Percentiles rank a stretch among this genome's conserved stretches.
These are phyloP conservation scores for Trisateles emortualis DNA, from an alignment of 2,888 invertebrate species.

Conservation along the genomic window DNA sequence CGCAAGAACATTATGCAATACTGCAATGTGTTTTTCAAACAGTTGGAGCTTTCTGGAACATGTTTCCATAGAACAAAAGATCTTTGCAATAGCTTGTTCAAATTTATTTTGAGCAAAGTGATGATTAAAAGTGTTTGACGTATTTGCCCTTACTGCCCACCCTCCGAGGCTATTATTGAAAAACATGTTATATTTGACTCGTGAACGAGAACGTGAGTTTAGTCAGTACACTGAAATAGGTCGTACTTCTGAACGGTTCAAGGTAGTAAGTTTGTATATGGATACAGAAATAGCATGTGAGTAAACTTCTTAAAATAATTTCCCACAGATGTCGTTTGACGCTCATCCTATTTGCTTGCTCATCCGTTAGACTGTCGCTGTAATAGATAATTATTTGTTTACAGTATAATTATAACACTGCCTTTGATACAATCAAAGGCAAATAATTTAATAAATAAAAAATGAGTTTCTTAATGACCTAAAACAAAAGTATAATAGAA, in stretches of 20 bases:
- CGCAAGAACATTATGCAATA: not conserved
- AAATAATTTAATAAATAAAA: no score
- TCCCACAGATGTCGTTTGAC: slow-evolving; percentile 58
- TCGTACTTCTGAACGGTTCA: slow-evolving; percentile 77
- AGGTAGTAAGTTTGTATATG: slow-evolving; percentile 77
- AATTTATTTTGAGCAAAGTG: slow-evolving; percentile 15
- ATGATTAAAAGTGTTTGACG: slow-evolving; percentile 33
- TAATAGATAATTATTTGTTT: not conserved
- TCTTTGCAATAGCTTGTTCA: not conserved
- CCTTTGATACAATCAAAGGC: not conserved
- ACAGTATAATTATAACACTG: not conserved
- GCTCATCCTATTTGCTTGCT: slow-evolving; percentile 20
- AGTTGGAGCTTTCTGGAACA: not conserved
- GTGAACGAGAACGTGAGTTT: slow-evolving; percentile 64
- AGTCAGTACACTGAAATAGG: slow-evolving; percentile 76
- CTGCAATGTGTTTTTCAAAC: no score
- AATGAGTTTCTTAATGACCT: no score
- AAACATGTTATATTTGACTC: slow-evolving; percentile 41
- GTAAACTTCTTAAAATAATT: slow-evolving; percentile 74
- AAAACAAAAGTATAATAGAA: no score
- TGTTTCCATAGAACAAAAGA: not conserved
- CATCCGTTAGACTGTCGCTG: slow-evolving; percentile 11
- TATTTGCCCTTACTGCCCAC: slow-evolving; percentile 40
- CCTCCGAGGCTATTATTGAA: slow-evolving; percentile 28
- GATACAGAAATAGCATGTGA: slow-evolving; percentile 75